Percentiles rank a stretch among this genome's conserved stretches.
Conservation (phyloP, 2,113 vertebrate genomes). For the Thalassoma bifasciatum region DNA sequence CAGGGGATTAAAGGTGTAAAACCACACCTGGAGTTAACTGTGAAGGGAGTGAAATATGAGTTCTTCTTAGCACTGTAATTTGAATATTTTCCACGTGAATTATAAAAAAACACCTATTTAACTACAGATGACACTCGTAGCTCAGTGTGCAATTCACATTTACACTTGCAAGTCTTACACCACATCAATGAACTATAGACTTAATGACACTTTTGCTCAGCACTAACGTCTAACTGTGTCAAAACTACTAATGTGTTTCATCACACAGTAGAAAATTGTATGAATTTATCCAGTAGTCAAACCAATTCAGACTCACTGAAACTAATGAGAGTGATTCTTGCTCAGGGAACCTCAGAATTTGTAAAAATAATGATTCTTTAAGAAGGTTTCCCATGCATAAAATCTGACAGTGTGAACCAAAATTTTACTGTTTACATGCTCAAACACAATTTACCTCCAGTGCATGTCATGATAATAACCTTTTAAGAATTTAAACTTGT, state of each 20-base stretch:
- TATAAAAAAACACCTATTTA: background rate
- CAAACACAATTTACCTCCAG: background rate
- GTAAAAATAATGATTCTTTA: background rate
- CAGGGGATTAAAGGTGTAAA: constrained; percentile 59
- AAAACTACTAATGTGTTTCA: constrained; percentile 29
- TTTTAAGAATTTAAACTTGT: background rate
- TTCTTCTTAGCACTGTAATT: background rate
- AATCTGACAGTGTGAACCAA: background rate
- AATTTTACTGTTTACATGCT: background rate
- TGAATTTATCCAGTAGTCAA: constrained; percentile 10
- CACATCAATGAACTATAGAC: constrained; percentile 54
- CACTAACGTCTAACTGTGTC: constrained; percentile 39
- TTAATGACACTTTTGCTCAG: constrained; percentile 36
- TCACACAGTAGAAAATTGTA: constrained; percentile 19
- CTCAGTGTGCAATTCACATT: constrained; percentile 31
- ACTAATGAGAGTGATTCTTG: background rate
- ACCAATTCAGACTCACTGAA: background rate
- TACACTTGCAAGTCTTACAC: constrained; percentile 27
- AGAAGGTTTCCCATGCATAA: background rate
- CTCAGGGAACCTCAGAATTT: background rate
- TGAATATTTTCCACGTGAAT: constrained; percentile 1
- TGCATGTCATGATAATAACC: background rate
- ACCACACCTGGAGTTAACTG: constrained; percentile 40
- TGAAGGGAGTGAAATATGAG: constrained; percentile 29
- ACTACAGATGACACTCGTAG: constrained; percentile 18